Conservation (phyloP, 2,888 invertebrate species). For the Adelphocoris suturalis region DNA sequence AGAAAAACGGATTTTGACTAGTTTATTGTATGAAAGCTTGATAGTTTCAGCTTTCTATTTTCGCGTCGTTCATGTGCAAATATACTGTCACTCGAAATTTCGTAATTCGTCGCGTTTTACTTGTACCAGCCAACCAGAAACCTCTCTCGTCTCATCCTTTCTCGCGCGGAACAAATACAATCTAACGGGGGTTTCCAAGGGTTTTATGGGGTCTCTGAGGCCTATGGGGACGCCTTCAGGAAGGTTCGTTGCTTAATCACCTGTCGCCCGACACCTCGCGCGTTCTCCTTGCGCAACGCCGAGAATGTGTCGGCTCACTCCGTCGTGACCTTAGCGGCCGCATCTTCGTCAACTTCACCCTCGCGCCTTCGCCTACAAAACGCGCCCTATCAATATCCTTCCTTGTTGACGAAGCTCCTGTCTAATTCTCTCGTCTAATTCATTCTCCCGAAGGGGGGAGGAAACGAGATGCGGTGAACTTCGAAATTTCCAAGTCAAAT, state of each 20-base stretch:
- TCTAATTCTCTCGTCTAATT: not conserved
- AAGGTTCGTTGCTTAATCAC: slow-evolving; percentile 45
- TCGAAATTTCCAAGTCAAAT: slow-evolving; percentile 5
- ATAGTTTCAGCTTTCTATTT: no score
- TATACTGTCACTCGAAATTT: no score
- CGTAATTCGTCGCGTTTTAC: no score
- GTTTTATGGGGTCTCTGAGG: slow-evolving; percentile 23
- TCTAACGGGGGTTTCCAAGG: not conserved
- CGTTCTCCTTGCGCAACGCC: slow-evolving; percentile 33
- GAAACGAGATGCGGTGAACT: not conserved
- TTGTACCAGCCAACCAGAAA: no score
- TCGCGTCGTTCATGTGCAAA: no score
- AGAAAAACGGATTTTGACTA: no score
- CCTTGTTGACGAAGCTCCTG: not conserved
- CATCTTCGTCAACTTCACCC: slow-evolving; percentile 40
- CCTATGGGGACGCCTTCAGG: slow-evolving; percentile 15
- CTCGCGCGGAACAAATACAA: not conserved
- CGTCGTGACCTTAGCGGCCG: slow-evolving; percentile 32
- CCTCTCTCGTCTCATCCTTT: no score
- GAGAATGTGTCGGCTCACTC: slow-evolving; percentile 31
- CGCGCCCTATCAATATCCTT: slow-evolving; percentile 1
- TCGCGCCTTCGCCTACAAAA: not conserved
- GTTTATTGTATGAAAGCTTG: no score
- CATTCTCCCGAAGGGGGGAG: no score
- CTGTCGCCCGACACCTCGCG: slow-evolving; percentile 42